Evolutionary conservation across 1,140 invertebrate species (phyloP).

Genomic region (Nasonia giraulti): DNA sequence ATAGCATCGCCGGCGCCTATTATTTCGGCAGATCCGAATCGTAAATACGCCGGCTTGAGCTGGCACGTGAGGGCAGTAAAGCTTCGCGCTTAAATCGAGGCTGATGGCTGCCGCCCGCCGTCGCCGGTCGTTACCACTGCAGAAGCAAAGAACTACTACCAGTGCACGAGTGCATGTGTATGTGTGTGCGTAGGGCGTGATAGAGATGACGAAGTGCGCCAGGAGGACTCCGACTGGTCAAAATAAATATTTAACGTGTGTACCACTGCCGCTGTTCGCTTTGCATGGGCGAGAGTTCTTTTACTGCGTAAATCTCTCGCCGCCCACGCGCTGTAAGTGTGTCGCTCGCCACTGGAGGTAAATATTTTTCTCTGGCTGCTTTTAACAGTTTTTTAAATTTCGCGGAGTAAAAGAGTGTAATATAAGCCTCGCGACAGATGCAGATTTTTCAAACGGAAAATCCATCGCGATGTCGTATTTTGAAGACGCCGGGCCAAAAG

Average conservation of each 20-base stretch:
- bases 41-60: slow-evolving; percentile 53
- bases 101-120: slow-evolving; percentile 27
- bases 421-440: no score
- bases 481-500: neutral
- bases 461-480: neutral
- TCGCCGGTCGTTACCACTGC: neutral
- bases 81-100: slow-evolving; percentile 53
- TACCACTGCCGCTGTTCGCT: neutral
- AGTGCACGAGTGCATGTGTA: neutral
- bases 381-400: neutral
- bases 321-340: neutral
- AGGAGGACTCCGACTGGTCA: neutral
- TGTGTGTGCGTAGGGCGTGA: neutral
- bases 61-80: slow-evolving; percentile 53
- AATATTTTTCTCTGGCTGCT: slow-evolving; percentile 5
- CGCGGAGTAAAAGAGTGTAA: no score
- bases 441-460: neutral
- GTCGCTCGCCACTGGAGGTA: neutral
- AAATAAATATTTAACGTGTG: slow-evolving; percentile 37
- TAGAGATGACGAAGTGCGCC: slow-evolving; percentile 32
- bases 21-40: slow-evolving; percentile 56
- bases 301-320: slow-evolving; percentile 14
- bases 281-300: neutral
- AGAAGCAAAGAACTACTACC: neutral
- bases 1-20: slow-evolving; percentile 46